These are phyloP conservation scores for Acanthochromis polyacanthus DNA, from an alignment of 2,113 vertebrate species.

Conservation along the genomic window DNA sequence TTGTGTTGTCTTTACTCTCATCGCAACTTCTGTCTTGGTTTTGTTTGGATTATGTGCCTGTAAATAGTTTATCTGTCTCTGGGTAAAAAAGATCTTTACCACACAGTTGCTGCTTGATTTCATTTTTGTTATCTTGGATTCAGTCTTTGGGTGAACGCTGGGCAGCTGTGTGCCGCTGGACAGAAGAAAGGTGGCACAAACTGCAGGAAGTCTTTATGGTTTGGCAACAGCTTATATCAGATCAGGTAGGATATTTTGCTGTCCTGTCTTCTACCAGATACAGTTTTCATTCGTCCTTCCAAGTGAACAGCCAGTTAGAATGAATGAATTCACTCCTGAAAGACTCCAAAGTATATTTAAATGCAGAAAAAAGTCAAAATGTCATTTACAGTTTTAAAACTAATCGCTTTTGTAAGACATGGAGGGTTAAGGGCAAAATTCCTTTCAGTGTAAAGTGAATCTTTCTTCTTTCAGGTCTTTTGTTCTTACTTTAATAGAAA, in stretches of 20 bases:
- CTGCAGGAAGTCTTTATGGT: conserved; percentile 90
- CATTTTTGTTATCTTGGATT: background rate
- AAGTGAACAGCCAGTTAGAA: background rate
- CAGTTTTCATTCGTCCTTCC: background rate
- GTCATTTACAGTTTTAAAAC: background rate
- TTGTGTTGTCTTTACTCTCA: no score
- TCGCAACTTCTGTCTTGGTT: no score
- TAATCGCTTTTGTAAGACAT: no score
- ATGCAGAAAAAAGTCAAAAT: background rate
- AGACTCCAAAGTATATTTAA: background rate
- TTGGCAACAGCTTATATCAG: conserved; percentile 94
- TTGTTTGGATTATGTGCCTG: no score
- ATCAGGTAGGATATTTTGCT: conserved; percentile 86
- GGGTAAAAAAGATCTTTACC: background rate
- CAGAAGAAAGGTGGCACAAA: conserved; percentile 92
- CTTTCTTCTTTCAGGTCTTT: no score
- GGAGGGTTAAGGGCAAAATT: no score
- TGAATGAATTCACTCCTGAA: background rate
- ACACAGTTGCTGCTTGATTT: background rate
- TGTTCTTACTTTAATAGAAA: no score
- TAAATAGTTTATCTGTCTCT: no score
- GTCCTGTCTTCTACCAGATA: background rate
- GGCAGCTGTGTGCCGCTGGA: conserved; percentile 98
- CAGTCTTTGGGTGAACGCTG: conserved; percentile 96
- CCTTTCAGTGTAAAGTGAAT: no score